phyloP scores from a whole-genome alignment of 53 echinoderm and acorn worm genomes.

The Holothuria scabra region DNA sequence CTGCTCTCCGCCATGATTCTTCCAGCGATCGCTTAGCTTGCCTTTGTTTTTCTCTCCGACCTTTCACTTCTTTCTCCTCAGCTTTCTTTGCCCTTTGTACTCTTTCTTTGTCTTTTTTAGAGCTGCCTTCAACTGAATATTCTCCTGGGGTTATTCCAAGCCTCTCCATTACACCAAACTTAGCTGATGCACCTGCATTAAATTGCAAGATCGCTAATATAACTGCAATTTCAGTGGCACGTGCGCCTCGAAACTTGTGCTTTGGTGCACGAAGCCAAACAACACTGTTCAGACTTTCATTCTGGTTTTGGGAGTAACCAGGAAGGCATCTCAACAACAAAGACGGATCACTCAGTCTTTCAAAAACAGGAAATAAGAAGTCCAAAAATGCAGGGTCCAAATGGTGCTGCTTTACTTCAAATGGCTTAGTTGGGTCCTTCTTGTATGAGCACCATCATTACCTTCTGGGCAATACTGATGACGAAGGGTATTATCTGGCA shows the following conservation, averaged over 20 bases:
- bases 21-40: slow-evolving; percentile 19
- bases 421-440: slow-evolving; percentile 12
- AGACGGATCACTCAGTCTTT: slow-evolving; percentile 31
- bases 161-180: slow-evolving; percentile 40
- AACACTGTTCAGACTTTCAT: slow-evolving; percentile 30
- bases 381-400: neutral
- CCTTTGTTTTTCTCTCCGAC: slow-evolving; percentile 24
- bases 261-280: slow-evolving; percentile 18
- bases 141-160: slow-evolving; percentile 13
- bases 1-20: slow-evolving; percentile 7
- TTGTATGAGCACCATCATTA: slow-evolving; percentile 11
- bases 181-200: slow-evolving; percentile 54
- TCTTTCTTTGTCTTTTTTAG: neutral
- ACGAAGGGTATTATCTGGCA: neutral
- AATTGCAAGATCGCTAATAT: slow-evolving; percentile 54
- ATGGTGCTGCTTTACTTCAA: neutral
- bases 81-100: slow-evolving; percentile 19
- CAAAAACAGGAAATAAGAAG: slow-evolving; percentile 13
- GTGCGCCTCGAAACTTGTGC: slow-evolving; percentile 33
- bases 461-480: slow-evolving; percentile 36
- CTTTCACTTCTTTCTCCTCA: slow-evolving; percentile 21
- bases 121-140: neutral
- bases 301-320: slow-evolving; percentile 24
- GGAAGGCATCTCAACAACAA: slow-evolving; percentile 15
- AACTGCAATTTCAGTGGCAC: slow-evolving; percentile 51